phyloP scores from a whole-genome alignment of 2,797 vertebrate genomes.

The Rachycentron canadum region DNA sequence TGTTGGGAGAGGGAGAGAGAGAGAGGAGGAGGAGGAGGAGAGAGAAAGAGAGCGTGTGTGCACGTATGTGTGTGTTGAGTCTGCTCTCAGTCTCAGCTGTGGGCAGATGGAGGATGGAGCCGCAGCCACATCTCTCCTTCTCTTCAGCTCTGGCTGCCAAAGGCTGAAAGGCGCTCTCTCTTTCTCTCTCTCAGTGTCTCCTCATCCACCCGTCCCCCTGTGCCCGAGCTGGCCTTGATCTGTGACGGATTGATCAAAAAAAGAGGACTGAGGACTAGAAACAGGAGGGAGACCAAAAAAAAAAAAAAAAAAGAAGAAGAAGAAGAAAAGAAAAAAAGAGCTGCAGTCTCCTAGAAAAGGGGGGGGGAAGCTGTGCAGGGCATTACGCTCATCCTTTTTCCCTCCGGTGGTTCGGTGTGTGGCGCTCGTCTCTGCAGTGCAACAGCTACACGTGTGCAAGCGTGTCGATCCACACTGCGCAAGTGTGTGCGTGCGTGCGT shows the following conservation, averaged over 20 bases:
- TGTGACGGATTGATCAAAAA: conserved; percentile 71
- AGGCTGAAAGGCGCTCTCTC: conserved; percentile 91
- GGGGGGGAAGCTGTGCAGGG: conserved; percentile 49
- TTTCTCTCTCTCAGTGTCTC: conserved; percentile 77
- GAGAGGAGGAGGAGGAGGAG: conserved; percentile 25
- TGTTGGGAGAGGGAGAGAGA: conserved; percentile 77
- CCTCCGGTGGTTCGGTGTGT: conserved; percentile 58
- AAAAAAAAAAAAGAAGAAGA: too few species aligned
- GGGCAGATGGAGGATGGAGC: conserved; percentile 95
- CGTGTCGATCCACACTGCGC: conserved; percentile 56
- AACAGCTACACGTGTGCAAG: conserved; percentile 73
- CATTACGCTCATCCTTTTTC: conserved; percentile 48
- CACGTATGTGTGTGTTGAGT: conserved; percentile 83
- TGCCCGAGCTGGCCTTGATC: conserved; percentile 67
- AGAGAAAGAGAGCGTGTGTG: conserved; percentile 32
- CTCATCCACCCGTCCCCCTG: conserved; percentile 79
- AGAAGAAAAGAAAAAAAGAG: too few species aligned
- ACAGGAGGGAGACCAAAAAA: conserved; percentile 65
- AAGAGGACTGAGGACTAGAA: conserved; percentile 68
- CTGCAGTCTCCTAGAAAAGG: conserved; percentile 59
- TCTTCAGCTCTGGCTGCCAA: conserved; percentile 89
- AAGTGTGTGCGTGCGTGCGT: conserved; percentile 27
- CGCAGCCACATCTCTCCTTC: conserved; percentile 87
- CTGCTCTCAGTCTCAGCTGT: conserved; percentile 94
- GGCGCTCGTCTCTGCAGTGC: conserved; percentile 62